A percentile compares a stretch with the other conserved stretches of the same genome.
Conservation (phyloP, 2,888 invertebrate genomes). For the Papilio gigon region DNA sequence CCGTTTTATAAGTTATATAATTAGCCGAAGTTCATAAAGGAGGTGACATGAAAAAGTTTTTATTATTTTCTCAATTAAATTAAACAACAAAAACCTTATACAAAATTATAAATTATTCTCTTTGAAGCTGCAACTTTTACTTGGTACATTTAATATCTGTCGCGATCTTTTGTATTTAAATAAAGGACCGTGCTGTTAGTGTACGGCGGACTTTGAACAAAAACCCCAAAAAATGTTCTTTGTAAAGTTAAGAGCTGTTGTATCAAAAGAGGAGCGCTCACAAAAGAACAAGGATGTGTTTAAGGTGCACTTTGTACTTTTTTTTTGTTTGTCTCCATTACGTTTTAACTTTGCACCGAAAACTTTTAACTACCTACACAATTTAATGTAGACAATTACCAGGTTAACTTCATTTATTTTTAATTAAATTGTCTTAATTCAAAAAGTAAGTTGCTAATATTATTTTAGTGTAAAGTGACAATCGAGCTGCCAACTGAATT, state of each 20-base stretch:
- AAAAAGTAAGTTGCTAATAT: too few species aligned
- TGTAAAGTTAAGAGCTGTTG: constrained; percentile 30
- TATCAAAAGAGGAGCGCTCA: constrained; percentile 17
- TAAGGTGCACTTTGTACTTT: constrained; percentile 28
- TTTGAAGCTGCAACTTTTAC: background rate
- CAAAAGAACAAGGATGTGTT: constrained; percentile 30
- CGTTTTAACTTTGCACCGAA: background rate
- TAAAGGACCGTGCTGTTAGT: constrained; percentile 5
- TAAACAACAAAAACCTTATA: too few species aligned
- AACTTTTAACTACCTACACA: background rate
- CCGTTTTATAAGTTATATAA: too few species aligned
- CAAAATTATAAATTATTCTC: background rate
- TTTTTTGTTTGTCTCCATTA: background rate
- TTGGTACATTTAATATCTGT: constrained; percentile 6
- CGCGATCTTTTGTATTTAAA: constrained; percentile 10
- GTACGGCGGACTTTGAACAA: constrained; percentile 15
- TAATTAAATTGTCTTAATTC: too few species aligned
- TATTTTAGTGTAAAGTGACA: too few species aligned
- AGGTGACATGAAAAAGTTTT: too few species aligned
- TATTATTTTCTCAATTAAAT: too few species aligned
- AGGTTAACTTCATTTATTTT: background rate
- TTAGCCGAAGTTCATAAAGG: too few species aligned
- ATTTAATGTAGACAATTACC: background rate
- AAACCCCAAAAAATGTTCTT: constrained; percentile 32
- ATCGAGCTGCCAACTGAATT: too few species aligned